Evolutionary conservation across 2,797 vertebrate genomes (phyloP), one percentile per base, ranked within the genome.

Genomic region (Anolis apletophallus): DNA sequence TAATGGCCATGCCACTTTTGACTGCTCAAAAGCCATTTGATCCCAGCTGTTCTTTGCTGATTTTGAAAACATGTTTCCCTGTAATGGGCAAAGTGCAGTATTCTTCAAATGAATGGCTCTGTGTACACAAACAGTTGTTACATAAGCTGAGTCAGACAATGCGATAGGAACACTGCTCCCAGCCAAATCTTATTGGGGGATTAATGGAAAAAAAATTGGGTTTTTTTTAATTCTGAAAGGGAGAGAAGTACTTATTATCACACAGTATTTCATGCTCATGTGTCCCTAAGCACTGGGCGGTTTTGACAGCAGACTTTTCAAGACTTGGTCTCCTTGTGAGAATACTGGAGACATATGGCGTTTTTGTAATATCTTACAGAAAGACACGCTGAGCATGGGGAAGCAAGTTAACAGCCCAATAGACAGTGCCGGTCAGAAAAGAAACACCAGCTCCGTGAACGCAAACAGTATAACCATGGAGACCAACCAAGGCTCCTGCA

Each of bases 111-210:
- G 36, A 77, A 77, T 77, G 13, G n/a, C 61, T 59, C 73, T 77
- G 13, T 77, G 13, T 59, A 19, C 46, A 52, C 80, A 87, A 87
- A 87, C 54, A 77, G 29, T 46, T 69, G 67, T 61, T 76, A 77
- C 40, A 29, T 82, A 83, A 78, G 64, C 64, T 29, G 74, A 71
- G 5, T 54, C 64, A 76, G 73, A 82, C 71, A 87, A 87, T 82
- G 54, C 1, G 74, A 21, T n/a, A 9, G 79, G 64, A 76, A 75
- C 71, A 77, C 40, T 71, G 74, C 74, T 77, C 80, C 52, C 73
- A 78, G 85, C 77, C 67, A 83, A 71, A 71, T 54, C 52, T 32
- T 46, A 46, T 10, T 12, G 21, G 52, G 46, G 78, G 54, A 80
- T 80, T 86, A 80, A 64, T 36, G 32, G 23, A 1, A 40, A 34